Percentiles rank a stretch among this genome's conserved stretches.
phyloP scores from a whole-genome alignment of 1,140 invertebrate genomes.

The Ostrea edulis region DNA sequence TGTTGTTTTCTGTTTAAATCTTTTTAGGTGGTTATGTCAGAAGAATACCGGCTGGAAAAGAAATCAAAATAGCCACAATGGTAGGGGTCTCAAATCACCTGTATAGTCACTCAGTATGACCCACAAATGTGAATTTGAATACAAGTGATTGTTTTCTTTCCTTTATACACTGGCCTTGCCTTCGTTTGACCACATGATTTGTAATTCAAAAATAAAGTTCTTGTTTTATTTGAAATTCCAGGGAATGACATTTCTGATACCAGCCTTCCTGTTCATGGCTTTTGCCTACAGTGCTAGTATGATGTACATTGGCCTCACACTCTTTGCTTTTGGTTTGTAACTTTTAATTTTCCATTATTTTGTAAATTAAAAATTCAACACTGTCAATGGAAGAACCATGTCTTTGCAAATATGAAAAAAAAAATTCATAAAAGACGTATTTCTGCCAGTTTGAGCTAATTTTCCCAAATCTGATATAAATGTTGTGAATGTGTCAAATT shows the following conservation, averaged over 20 bases:
- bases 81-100: conserved; percentile 81
- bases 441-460: neutral
- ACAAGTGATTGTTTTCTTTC: too few species aligned
- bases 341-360: neutral
- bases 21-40: conserved; percentile 88
- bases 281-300: conserved; percentile 82
- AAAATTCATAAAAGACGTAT: too few species aligned
- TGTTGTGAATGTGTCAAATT: neutral
- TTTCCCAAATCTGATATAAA: neutral
- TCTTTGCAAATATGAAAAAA: neutral
- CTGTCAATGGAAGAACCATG: neutral
- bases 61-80: conserved; percentile 86
- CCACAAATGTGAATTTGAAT: too few species aligned
- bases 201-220: too few species aligned
- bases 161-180: too few species aligned
- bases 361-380: neutral
- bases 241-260: conserved; percentile 93
- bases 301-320: conserved; percentile 90
- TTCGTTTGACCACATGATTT: too few species aligned
- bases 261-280: conserved; percentile 93
- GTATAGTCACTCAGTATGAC: too few species aligned
- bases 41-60: conserved; percentile 87
- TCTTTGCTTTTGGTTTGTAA: conserved; percentile 91
- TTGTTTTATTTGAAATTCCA: conserved; percentile 68
- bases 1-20: neutral